Conservation (phyloP, 2,797 vertebrate genomes). For the Vultur gryphus region DNA sequence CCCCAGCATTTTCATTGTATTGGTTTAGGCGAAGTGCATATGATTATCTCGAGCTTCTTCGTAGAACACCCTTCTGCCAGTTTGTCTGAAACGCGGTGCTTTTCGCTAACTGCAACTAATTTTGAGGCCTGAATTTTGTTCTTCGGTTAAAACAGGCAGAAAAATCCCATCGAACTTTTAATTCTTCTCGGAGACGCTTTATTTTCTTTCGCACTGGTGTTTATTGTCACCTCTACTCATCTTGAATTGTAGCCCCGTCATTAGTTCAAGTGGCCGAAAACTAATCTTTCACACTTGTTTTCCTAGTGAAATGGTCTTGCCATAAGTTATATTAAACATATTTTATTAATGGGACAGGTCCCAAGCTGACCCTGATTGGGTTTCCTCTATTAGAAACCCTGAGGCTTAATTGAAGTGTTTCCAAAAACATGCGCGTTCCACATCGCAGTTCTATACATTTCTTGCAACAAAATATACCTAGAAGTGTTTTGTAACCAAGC, state of each 20-base stretch:
- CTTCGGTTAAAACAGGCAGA: not conserved
- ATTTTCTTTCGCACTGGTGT: not conserved
- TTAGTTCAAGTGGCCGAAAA: not conserved
- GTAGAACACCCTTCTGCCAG: not conserved
- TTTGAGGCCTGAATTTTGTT: not conserved
- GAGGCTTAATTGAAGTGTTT: not conserved
- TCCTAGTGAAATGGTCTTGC: not conserved
- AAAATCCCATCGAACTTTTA: not conserved
- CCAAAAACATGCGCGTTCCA: accelerated
- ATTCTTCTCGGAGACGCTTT: not conserved
- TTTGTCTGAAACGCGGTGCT: not conserved
- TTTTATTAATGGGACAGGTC: not conserved
- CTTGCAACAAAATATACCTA: not conserved
- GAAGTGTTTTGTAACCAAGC: not conserved
- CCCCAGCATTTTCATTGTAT: not conserved
- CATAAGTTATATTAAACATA: not conserved
- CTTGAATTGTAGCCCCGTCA: not conserved
- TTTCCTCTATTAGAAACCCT: not conserved
- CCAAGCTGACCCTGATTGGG: not conserved
- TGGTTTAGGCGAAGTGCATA: not conserved
- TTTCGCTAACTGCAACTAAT: not conserved
- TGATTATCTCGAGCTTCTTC: not conserved
- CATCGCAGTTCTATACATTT: not conserved
- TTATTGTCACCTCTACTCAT: not conserved
- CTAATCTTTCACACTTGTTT: not conserved